A percentile compares a stretch with the other conserved stretches of the same genome.
These are phyloP conservation scores for Isichthys henryi DNA, from an alignment of 2,113 vertebrate species.

Conservation along the genomic window DNA sequence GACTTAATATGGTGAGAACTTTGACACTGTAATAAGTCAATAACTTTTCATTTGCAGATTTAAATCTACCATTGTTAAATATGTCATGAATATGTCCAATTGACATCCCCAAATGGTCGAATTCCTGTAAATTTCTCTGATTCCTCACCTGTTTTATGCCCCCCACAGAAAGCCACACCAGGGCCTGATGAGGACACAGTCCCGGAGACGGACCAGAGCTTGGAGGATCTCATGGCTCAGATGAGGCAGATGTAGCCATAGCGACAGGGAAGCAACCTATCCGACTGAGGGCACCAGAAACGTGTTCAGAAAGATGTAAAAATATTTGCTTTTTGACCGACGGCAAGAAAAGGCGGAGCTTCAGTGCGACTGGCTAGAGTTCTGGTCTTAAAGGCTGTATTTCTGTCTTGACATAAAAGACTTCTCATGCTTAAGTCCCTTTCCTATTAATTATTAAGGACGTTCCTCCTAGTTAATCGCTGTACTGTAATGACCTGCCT, in stretches of 20 bases:
- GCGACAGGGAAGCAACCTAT: neutral
- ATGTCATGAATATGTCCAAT: neutral
- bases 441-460: neutral
- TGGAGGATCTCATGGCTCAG: slow-evolving; percentile 90
- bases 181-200: slow-evolving; percentile 52
- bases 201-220: slow-evolving; percentile 76
- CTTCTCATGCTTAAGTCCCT: neutral
- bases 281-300: neutral
- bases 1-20: neutral
- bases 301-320: neutral
- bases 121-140: neutral
- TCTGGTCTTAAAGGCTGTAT: neutral
- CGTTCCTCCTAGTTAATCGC: neutral
- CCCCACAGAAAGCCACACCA: slow-evolving; percentile 33
- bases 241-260: slow-evolving; percentile 80
- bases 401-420: neutral
- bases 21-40: neutral
- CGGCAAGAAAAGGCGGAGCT: neutral
- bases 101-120: neutral
- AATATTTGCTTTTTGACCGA: neutral
- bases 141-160: neutral
- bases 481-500: neutral
- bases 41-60: neutral
- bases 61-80: neutral
- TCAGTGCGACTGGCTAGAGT: neutral